Conservation (phyloP, 1,140 invertebrate genomes). For the Ceratina calcarata region DNA sequence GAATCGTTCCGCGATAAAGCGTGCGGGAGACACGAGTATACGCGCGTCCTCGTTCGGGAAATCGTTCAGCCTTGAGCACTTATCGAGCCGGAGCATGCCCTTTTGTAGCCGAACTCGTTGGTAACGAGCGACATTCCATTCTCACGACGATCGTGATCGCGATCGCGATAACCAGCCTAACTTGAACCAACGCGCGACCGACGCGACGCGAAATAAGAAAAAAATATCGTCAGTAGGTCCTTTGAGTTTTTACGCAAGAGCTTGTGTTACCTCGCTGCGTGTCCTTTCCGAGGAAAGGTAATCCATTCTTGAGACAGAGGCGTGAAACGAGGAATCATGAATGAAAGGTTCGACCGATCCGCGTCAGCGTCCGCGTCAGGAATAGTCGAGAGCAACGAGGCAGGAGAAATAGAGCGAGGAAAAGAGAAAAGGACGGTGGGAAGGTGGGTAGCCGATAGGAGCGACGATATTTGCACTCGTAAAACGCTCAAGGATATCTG, state of each 20-base stretch:
- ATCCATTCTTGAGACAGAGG: constrained; percentile 27
- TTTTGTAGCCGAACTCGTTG: constrained; percentile 62
- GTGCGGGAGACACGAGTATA: neutral
- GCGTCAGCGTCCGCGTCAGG: constrained; percentile 9
- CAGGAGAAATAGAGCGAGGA: constrained; percentile 50
- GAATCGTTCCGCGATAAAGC: constrained; percentile 14
- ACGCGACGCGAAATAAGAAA: constrained; percentile 1
- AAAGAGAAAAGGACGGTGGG: constrained; percentile 37
- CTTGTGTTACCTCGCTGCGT: constrained; percentile 23
- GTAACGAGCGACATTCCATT: constrained; percentile 64
- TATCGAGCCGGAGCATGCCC: constrained; percentile 58
- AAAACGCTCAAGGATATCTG: constrained; percentile 61
- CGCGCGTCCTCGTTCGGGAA: constrained; percentile 54
- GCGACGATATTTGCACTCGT: constrained; percentile 67
- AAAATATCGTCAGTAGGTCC: neutral
- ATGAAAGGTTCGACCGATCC: constrained; percentile 64
- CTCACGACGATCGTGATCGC: constrained; percentile 63
- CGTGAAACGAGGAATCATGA: constrained; percentile 61
- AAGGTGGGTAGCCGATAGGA: constrained; percentile 51
- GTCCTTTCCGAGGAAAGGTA: constrained; percentile 64
- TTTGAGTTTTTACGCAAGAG: constrained; percentile 51
- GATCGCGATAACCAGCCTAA: too few species aligned
- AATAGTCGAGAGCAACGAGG: constrained; percentile 32
- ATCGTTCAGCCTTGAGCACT: constrained; percentile 55
- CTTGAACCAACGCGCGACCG: too few species aligned